Evolutionary conservation across 2,888 invertebrate species (phyloP), one percentile per base, ranked within the genome.

Genomic region (Phyllotreta striolata): DNA sequence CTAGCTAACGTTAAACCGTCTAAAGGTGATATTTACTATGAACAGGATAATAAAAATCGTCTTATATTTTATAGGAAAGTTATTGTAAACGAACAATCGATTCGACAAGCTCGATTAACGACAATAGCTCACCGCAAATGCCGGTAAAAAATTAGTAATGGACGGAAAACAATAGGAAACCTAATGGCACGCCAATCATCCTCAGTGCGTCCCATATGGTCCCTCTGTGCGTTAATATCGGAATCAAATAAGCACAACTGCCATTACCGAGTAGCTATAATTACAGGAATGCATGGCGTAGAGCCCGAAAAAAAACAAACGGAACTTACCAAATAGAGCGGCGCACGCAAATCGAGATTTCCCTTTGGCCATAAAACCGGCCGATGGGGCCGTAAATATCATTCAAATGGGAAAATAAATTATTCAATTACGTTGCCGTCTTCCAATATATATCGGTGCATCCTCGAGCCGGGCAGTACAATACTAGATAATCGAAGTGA

Each of bases 351-450:
- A 72, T 72, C 69, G 68, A 68, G 58, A 68, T 70, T 72, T 70
- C 64, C 72, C 62, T 62, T 67, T 24, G 24, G 61, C 68, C 62
- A 66, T 69, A 70, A 70, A 72, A 72, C 66, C 57, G 68, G 65
- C 63, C 62, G 64, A 64, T 64, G 63, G 64, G 65, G 37, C 69
- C 64, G 66, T 72, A 72, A 74, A 74, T 73, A 72, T 74, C 66
- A 71, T 74, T 71, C 71, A 72, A 74, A 74, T 72, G 71, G 70
- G 70, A 64, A 67, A 70, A 74, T 73, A 74, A 73, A 73, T 74
- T 74, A 74, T 74, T 71, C 74, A 73, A 74, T 74, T 74, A 74
- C 70, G 64, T 56, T 24, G 24, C 24, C 24, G 24, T 66, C 62
- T 70, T 60, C 60, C 62, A 60, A 64, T 69, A 71, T 73, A 70